These are phyloP conservation scores for Sorex maritimensis DNA, from an alignment of 2,797 vertebrate genomes.

Conservation along the genomic window DNA sequence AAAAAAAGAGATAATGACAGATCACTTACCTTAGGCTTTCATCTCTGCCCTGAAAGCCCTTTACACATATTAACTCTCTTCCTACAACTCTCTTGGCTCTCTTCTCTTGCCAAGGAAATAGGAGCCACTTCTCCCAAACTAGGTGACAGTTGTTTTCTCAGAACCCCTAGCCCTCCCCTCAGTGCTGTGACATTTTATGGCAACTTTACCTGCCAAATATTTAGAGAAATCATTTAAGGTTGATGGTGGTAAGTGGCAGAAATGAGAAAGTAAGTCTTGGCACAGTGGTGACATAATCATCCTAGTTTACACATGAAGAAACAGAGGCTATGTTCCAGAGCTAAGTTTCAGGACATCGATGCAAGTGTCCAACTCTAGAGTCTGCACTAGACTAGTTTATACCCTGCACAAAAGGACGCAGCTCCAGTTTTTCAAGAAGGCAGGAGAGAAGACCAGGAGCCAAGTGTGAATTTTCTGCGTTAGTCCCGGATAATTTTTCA, in stretches of 20 bases:
- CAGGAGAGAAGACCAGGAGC: background rate
- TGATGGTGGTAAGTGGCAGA: background rate
- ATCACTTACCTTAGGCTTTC: conserved; percentile 70
- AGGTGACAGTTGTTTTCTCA: background rate
- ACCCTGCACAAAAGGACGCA: background rate
- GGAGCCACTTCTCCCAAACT: conserved; percentile 20
- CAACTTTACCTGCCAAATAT: background rate
- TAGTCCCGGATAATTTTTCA: background rate
- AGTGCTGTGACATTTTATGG: background rate
- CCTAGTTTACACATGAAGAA: background rate
- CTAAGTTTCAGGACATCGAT: background rate
- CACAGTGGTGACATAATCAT: conserved; percentile 20
- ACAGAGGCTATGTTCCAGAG: conserved; percentile 11
- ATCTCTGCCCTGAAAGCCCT: conserved; percentile 63
- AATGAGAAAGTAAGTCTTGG: background rate
- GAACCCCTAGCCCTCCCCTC: background rate
- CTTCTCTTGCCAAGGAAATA: conserved; percentile 60
- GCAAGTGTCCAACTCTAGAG: background rate
- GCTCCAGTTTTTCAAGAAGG: background rate
- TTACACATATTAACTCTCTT: conserved; percentile 71
- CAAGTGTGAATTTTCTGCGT: too few relatives aligned
- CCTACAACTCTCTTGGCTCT: conserved; percentile 55
- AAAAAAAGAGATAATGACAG: background rate
- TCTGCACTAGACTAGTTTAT: background rate
- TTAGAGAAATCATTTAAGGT: background rate